These are phyloP conservation scores for Lacanobia wlatinum DNA, from an alignment of 2,888 invertebrate species.

Conservation along the genomic window DNA sequence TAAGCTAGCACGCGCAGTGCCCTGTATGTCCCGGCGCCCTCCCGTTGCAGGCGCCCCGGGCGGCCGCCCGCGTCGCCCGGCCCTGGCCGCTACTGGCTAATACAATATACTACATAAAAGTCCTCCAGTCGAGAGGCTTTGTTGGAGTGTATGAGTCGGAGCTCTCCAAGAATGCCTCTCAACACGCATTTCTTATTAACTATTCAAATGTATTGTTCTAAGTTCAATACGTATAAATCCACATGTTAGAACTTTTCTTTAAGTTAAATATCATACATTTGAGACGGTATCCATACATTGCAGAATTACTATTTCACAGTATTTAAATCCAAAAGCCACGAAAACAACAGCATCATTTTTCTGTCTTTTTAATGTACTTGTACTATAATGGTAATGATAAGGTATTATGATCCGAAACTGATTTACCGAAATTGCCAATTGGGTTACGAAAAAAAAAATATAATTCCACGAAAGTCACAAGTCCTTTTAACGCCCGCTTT, in stretches of 20 bases:
- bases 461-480: slow-evolving; percentile 10
- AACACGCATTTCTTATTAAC: background rate
- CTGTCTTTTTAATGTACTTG: background rate
- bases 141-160: background rate
- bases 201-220: background rate
- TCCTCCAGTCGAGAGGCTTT: background rate
- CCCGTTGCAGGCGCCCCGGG: too few species aligned
- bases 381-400: slow-evolving; percentile 28
- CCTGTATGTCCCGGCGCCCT: too few species aligned
- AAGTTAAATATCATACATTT: background rate
- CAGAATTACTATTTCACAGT: background rate
- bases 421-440: slow-evolving; percentile 48
- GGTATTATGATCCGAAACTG: background rate
- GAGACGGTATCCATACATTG: slow-evolving; percentile 19
- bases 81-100: too few species aligned
- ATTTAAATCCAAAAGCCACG: background rate
- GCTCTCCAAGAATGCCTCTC: background rate
- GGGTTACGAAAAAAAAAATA: slow-evolving; percentile 22
- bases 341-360: background rate
- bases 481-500: slow-evolving; percentile 45
- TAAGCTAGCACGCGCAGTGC: too few species aligned
- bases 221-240: background rate
- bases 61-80: too few species aligned
- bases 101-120: background rate
- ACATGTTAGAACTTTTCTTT: background rate